Evolutionary conservation across 2,797 vertebrate genomes (phyloP).

Genomic region (Sciurus vulgaris): DNA sequence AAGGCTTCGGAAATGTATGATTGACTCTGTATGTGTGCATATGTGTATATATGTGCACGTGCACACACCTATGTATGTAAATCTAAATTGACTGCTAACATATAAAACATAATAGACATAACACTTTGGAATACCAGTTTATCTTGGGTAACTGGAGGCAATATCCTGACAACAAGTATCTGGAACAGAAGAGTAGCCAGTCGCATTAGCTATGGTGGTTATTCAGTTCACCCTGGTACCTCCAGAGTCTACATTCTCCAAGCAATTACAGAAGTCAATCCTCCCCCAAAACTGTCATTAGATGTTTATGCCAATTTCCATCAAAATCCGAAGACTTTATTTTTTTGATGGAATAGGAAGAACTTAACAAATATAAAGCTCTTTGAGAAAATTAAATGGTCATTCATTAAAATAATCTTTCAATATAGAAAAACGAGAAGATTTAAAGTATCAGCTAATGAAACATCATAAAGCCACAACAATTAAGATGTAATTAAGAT

Average conservation of each 20-base stretch:
- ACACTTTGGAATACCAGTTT: not conserved
- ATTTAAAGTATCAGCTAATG: conserved; percentile 28
- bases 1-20: not conserved
- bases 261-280: not conserved
- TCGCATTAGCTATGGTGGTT: no score
- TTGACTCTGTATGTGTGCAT: not conserved
- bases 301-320: conserved; percentile 30
- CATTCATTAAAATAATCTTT: conserved; percentile 56
- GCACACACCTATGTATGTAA: not conserved
- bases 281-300: conserved; percentile 45
- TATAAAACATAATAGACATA: not conserved
- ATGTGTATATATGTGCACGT: no score
- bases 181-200: not conserved
- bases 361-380: conserved; percentile 56
- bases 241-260: not conserved
- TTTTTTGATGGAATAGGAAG: not conserved
- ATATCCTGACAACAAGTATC: not conserved
- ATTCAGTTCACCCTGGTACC: not conserved
- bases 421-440: conserved; percentile 8
- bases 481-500: not conserved
- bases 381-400: conserved; percentile 53
- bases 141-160: not conserved
- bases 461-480: conserved; percentile 3
- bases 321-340: conserved; percentile 1
- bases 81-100: conserved; percentile 25